Evolutionary conservation across 2,113 vertebrate genomes (phyloP).

Genomic region (Plestiodon gilberti): DNA sequence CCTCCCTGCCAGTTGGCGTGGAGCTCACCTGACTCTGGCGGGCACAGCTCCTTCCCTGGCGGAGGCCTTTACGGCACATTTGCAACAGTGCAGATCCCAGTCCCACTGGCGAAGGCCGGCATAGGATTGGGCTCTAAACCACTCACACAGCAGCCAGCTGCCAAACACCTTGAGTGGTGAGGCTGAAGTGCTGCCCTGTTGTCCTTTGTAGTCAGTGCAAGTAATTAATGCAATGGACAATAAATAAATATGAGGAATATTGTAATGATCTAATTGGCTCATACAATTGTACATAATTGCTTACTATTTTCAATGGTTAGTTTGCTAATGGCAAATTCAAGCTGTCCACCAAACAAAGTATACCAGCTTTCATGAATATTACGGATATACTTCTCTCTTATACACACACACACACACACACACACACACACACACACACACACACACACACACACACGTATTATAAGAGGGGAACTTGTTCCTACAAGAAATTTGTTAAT

Average conservation of each 20-base stretch:
- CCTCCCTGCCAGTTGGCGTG: too few relatives aligned
- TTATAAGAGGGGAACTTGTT: slow-evolving; percentile 2
- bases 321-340: neutral
- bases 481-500: neutral
- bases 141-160: too few relatives aligned
- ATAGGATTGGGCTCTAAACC: too few relatives aligned
- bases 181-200: neutral
- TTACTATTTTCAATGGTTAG: neutral
- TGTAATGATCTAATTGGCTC: neutral
- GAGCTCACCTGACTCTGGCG: too few relatives aligned
- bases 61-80: too few relatives aligned
- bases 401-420: too few relatives aligned
- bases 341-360: neutral
- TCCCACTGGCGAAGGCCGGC: too few relatives aligned
- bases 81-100: too few relatives aligned
- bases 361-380: neutral
- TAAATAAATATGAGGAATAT: neutral
- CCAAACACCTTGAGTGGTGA: too few relatives aligned
- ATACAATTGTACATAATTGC: neutral
- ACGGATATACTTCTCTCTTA: neutral
- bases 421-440: too few relatives aligned
- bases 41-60: too few relatives aligned
- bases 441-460: neutral
- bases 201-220: too few relatives aligned
- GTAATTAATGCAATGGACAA: neutral